Conservation (phyloP, 2,113 vertebrate genomes). For the Apistogramma diplotaenia region DNA sequence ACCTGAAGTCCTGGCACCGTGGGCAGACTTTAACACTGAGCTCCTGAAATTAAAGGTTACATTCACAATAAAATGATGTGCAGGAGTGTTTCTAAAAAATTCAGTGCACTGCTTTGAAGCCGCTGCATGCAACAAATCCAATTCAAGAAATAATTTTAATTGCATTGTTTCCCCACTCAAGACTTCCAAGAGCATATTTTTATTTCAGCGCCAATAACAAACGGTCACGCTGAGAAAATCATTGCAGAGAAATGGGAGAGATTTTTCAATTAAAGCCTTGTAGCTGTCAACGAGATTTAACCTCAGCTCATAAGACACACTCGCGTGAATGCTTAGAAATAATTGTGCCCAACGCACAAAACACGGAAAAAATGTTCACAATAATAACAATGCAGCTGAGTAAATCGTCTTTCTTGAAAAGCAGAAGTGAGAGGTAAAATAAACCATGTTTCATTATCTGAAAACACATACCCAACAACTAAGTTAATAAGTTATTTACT, state of each 20-base stretch:
- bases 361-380: not conserved
- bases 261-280: not conserved
- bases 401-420: too few species aligned
- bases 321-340: not conserved
- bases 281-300: too few species aligned
- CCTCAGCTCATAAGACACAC: too few species aligned
- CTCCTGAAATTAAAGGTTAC: not conserved
- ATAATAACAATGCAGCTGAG: not conserved
- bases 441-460: not conserved
- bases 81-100: not conserved
- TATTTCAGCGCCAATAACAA: too few species aligned
- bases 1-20: constrained; percentile 47
- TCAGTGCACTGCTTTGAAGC: not conserved
- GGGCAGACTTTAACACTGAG: constrained; percentile 1
- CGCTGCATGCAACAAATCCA: not conserved
- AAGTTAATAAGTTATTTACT: not conserved
- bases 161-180: not conserved
- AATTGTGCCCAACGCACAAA: not conserved
- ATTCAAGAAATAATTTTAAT: not conserved
- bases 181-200: not conserved
- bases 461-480: not conserved
- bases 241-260: not conserved
- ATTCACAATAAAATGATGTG: not conserved
- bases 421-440: too few species aligned
- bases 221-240: too few species aligned